phyloP scores from a whole-genome alignment of 2,888 invertebrate genomes.

The Galerucella calmariensis region DNA sequence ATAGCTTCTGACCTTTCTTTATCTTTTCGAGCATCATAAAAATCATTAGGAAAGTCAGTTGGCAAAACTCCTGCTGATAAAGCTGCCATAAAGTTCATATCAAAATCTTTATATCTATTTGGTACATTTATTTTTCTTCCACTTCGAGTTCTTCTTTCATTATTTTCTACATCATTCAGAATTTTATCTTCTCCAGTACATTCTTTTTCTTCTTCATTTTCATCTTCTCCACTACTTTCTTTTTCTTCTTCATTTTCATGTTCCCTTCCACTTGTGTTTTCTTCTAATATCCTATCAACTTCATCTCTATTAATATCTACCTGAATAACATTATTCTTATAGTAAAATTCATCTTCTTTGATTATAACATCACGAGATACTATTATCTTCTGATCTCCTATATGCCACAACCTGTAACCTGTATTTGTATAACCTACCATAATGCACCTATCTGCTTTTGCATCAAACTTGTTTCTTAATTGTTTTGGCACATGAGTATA shows the following conservation, averaged over 20 bases:
- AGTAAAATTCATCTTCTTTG: too few species aligned
- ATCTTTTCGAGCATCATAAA: conserved; percentile 5
- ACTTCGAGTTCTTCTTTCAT: conserved; percentile 8
- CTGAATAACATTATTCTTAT: conserved; percentile 6
- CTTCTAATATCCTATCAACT: neutral
- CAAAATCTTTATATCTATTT: conserved; percentile 12
- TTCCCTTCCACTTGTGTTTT: too few species aligned
- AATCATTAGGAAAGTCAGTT: conserved; percentile 9
- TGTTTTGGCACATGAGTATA: neutral
- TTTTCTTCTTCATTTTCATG: conserved; percentile 1
- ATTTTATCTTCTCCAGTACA: neutral
- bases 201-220: neutral
- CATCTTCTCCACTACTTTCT: neutral
- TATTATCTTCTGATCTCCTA: conserved; percentile 2
- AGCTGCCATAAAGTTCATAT: neutral
- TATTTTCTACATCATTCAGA: conserved; percentile 1
- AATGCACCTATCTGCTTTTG: neutral
- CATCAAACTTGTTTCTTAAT: conserved; percentile 10
- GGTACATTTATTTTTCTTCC: neutral
- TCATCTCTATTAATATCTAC: neutral
- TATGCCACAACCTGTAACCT: neutral
- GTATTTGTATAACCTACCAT: neutral
- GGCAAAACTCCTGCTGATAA: conserved; percentile 13
- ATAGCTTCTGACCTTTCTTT: neutral
- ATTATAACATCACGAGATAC: neutral